A percentile compares a stretch with the other conserved stretches of the same genome.
phyloP scores from a whole-genome alignment of 2,888 invertebrate genomes.

The Pimpla rufipes region DNA sequence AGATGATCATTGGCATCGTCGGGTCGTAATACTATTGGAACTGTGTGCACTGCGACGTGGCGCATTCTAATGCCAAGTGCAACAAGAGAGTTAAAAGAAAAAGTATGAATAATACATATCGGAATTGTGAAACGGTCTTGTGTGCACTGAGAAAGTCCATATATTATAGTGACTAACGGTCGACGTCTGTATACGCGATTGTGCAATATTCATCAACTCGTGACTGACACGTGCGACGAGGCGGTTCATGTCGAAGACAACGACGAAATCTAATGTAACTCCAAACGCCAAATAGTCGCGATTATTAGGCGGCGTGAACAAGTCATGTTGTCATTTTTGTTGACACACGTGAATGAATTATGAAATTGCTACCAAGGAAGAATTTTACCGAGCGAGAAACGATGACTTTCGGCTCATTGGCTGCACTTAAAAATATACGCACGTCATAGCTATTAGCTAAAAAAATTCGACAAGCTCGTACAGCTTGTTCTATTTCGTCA shows the following conservation, averaged over 20 bases:
- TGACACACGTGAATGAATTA: not conserved
- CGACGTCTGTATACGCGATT: not conserved
- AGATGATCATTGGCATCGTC: not conserved
- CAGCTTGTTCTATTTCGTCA: not conserved
- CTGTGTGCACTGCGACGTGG: not conserved
- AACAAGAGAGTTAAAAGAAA: not conserved
- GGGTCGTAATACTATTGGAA: not conserved
- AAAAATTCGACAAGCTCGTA: not conserved
- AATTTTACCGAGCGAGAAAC: not conserved
- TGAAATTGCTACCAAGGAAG: not conserved
- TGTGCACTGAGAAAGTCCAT: not conserved
- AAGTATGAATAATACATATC: not conserved
- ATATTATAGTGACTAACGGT: not conserved
- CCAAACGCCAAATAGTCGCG: not conserved
- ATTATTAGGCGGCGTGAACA: not conserved
- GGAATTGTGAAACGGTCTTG: conserved; percentile 11
- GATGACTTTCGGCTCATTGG: not conserved
- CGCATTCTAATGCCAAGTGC: not conserved
- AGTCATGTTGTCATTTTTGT: not conserved
- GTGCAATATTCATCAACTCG: not conserved
- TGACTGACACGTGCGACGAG: not conserved
- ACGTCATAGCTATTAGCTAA: not conserved
- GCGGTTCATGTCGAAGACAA: not conserved
- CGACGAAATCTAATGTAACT: not conserved
- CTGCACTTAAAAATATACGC: not conserved